Conservation (phyloP, 2,888 invertebrate species). For the Panopea generosa region DNA sequence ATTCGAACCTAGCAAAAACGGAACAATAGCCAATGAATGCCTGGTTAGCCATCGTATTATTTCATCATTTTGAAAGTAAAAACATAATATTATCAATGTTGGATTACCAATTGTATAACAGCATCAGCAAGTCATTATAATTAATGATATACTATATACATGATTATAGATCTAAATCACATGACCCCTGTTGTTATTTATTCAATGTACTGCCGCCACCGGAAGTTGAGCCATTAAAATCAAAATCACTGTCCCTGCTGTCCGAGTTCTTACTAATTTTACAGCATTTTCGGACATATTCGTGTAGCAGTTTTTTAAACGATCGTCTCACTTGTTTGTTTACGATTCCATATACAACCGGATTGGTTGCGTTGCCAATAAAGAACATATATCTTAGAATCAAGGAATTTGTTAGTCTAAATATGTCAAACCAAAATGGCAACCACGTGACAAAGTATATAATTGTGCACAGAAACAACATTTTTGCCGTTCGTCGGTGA, state of each 20-base stretch:
- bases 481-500: slow-evolving; percentile 74
- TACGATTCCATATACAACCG: slow-evolving; percentile 76
- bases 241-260: neutral
- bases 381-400: slow-evolving; percentile 73
- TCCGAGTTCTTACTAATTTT: neutral
- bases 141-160: too few species aligned
- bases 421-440: slow-evolving; percentile 80
- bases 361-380: slow-evolving; percentile 75
- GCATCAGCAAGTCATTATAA: too few species aligned
- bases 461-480: slow-evolving; percentile 77
- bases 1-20: too few species aligned
- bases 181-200: too few species aligned
- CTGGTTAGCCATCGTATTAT: too few species aligned
- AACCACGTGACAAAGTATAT: slow-evolving; percentile 76
- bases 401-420: slow-evolving; percentile 67
- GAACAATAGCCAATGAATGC: too few species aligned
- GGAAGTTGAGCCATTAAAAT: slow-evolving; percentile 21
- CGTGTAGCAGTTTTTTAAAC: slow-evolving; percentile 50
- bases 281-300: slow-evolving; percentile 18
- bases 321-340: slow-evolving; percentile 70
- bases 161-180: too few species aligned
- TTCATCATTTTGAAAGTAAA: too few species aligned
- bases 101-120: too few species aligned
- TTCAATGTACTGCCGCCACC: neutral
- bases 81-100: too few species aligned